phyloP scores from a whole-genome alignment of 2,797 vertebrate species.

The Cryptoblepharus egeriae region DNA sequence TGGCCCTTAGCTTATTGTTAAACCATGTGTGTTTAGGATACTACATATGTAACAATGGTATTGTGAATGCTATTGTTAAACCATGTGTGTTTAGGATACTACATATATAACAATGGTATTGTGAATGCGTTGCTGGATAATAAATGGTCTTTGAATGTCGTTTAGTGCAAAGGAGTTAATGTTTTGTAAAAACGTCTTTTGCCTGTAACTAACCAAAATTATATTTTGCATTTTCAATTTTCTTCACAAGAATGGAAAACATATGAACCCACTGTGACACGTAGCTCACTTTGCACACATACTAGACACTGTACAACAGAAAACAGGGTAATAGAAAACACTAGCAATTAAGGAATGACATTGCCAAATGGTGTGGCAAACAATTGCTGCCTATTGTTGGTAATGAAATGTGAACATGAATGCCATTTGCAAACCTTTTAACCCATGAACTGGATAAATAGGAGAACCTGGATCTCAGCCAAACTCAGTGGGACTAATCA shows the following conservation, averaged over 20 bases:
- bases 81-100: background rate
- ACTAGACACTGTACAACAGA: slow-evolving; percentile 15
- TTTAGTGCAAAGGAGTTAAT: background rate
- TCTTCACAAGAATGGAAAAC: slow-evolving; percentile 34
- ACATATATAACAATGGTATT: background rate
- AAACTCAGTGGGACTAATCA: slow-evolving; percentile 10
- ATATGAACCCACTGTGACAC: slow-evolving; percentile 28
- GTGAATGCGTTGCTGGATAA: background rate
- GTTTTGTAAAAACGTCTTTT: slow-evolving; percentile 10
- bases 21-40: background rate
- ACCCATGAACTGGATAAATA: slow-evolving; percentile 6
- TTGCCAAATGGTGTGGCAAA: slow-evolving; percentile 26
- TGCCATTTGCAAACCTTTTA: slow-evolving; percentile 16
- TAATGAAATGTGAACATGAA: slow-evolving; percentile 18
- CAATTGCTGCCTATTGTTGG: slow-evolving; percentile 5
- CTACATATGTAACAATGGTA: background rate
- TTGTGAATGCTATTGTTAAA: background rate
- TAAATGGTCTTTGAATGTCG: background rate
- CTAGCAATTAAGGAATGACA: slow-evolving; percentile 16
- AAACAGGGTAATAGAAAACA: slow-evolving; percentile 41
- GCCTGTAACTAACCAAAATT: slow-evolving; percentile 10
- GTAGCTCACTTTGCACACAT: background rate
- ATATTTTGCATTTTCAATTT: slow-evolving; percentile 3
- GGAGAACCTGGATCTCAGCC: slow-evolving; percentile 7
- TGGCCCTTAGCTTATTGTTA: no score